Conservation (phyloP, 2,888 invertebrate species). For the Enchytraeus crypticus region DNA sequence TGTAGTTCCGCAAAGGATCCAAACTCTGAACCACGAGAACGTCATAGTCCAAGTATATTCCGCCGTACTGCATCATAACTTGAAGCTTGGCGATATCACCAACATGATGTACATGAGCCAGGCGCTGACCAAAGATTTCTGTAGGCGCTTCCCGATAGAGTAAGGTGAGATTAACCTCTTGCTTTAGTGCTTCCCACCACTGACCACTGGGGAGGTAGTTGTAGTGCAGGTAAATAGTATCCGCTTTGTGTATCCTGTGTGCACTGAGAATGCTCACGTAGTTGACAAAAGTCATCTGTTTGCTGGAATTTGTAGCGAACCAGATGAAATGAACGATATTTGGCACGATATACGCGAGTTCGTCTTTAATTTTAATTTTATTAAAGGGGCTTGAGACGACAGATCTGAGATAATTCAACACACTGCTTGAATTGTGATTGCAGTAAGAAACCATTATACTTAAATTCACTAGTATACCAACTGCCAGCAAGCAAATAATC, state of each 20-base stretch:
- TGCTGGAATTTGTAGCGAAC: no score
- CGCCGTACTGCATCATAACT: slow-evolving; percentile 24
- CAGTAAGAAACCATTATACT: no score
- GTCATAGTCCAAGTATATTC: slow-evolving; percentile 28
- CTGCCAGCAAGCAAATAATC: no score
- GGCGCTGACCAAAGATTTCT: slow-evolving; percentile 10
- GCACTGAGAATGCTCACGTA: slow-evolving; percentile 27
- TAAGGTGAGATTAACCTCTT: slow-evolving; percentile 13
- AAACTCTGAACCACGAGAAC: slow-evolving; percentile 24
- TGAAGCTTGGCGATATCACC: slow-evolving; percentile 26
- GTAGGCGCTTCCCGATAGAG: slow-evolving; percentile 15
- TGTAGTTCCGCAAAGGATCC: slow-evolving; percentile 21
- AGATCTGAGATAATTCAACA: no score
- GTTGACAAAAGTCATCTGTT: slow-evolving; percentile 20
- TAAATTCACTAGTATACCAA: no score
- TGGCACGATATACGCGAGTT: slow-evolving; percentile 20
- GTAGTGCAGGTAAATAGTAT: slow-evolving; percentile 23
- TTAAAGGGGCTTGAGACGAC: no score
- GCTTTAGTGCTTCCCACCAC: slow-evolving; percentile 25
- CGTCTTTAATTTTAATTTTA: no score
- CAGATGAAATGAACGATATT: slow-evolving; percentile 28
- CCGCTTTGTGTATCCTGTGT: slow-evolving; percentile 24
- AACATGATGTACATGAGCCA: slow-evolving; percentile 18
- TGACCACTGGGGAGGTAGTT: slow-evolving; percentile 23
- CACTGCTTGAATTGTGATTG: no score